Evolutionary conservation across 2,888 invertebrate species (phyloP).

Genomic region (Saturnia japonica): DNA sequence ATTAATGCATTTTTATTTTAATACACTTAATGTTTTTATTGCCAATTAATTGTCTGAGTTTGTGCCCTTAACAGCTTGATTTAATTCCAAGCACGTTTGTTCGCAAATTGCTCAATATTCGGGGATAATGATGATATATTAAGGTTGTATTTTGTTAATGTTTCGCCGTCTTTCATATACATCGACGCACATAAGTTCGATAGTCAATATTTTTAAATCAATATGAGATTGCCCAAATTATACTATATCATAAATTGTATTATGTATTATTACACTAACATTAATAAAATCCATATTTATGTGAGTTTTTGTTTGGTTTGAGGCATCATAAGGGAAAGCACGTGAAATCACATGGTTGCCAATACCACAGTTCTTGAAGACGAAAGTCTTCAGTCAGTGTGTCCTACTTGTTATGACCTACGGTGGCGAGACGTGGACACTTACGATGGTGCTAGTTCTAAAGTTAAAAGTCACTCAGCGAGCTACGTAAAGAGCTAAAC

Average conservation of each 20-base stretch:
- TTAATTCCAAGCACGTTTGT: constrained; percentile 37
- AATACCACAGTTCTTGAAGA: too few relatives aligned
- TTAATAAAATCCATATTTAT: not conserved
- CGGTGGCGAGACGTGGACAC: too few relatives aligned
- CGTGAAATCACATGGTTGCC: too few relatives aligned
- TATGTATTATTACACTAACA: not conserved
- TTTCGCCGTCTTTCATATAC: constrained; percentile 33
- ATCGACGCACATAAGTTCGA: constrained; percentile 1
- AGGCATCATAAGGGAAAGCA: too few relatives aligned
- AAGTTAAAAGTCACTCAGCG: too few relatives aligned
- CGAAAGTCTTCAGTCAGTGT: too few relatives aligned
- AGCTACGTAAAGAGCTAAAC: too few relatives aligned
- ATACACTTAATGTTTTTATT: not conserved
- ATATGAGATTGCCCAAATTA: not conserved
- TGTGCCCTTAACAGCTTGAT: not conserved
- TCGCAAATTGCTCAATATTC: constrained; percentile 44
- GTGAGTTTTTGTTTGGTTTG: too few relatives aligned
- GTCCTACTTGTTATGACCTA: too few relatives aligned
- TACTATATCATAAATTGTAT: not conserved
- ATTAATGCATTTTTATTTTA: not conserved
- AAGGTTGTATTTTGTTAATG: constrained; percentile 40
- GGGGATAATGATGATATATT: constrained; percentile 50
- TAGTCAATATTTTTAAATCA: not conserved
- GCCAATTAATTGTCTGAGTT: not conserved
- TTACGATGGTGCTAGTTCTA: too few relatives aligned